A percentile compares a stretch with the other conserved stretches of the same genome.
Conservation (phyloP, 1,140 invertebrate species). For the Luehdorfia chinensis region DNA sequence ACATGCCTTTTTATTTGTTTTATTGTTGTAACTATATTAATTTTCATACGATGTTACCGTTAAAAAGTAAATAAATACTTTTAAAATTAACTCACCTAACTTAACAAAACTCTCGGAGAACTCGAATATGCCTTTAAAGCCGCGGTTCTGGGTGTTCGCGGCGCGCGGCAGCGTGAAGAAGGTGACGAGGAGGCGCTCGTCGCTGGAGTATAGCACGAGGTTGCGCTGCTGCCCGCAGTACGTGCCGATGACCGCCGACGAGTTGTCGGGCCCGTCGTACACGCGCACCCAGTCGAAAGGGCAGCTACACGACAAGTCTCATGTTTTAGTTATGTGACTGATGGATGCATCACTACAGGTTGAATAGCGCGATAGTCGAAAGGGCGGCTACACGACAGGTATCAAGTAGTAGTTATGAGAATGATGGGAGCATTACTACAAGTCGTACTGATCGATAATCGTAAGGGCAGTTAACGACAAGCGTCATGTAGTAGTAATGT, state of each 20-base stretch:
- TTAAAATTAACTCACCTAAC: conserved; percentile 92
- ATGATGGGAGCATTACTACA: too few relatives aligned
- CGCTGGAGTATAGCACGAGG: conserved; percentile 95
- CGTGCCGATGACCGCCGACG: conserved; percentile 93
- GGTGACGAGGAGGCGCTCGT: conserved; percentile 91
- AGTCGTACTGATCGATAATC: too few relatives aligned
- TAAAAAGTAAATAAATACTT: too few relatives aligned
- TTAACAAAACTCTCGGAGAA: conserved; percentile 98
- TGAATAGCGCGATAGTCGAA: not conserved
- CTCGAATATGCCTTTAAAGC: conserved; percentile 97
- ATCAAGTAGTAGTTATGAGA: too few relatives aligned
- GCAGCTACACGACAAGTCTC: conserved; percentile 83
- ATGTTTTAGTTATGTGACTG: not conserved
- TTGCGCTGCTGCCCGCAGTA: conserved; percentile 99
- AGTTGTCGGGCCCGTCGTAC: conserved; percentile 93
- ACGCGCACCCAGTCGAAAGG: conserved; percentile 98
- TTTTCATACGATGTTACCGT: too few relatives aligned
- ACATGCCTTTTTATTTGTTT: too few relatives aligned
- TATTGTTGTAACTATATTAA: too few relatives aligned
- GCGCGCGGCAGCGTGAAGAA: conserved; percentile 93
- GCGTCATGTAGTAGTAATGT: too few relatives aligned
- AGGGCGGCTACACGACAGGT: too few relatives aligned
- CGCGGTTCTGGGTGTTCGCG: conserved; percentile 94
- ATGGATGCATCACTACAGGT: too few relatives aligned
- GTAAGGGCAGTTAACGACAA: too few relatives aligned